phyloP scores from a whole-genome alignment of 2,113 vertebrate species.

The Chelonoidis abingdonii region DNA sequence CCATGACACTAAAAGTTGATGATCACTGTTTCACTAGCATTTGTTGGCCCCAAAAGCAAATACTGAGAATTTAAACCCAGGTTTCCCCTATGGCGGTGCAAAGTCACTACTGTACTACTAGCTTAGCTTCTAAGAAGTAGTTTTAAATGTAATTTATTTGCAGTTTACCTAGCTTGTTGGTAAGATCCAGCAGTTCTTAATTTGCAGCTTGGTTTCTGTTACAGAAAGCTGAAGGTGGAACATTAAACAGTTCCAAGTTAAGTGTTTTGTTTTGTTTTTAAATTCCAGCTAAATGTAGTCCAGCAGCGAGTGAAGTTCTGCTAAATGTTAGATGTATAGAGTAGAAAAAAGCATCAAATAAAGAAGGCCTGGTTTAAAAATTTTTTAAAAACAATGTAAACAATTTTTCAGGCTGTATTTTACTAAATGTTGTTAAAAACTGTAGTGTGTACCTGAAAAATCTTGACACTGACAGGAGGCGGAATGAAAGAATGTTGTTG shows the following conservation, averaged over 20 bases:
- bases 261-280: background rate
- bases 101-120: background rate
- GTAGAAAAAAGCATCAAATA: background rate
- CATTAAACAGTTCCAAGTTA: slow-evolving; percentile 13
- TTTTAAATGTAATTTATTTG: background rate
- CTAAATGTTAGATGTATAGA: background rate
- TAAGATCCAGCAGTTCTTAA: background rate
- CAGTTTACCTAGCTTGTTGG: background rate
- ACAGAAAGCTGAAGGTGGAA: background rate
- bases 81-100: background rate
- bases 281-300: background rate
- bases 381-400: background rate
- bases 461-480: background rate
- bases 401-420: background rate
- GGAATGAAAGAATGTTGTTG: background rate
- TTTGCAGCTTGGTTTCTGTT: background rate
- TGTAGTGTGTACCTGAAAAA: background rate
- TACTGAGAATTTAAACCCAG: background rate
- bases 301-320: slow-evolving; percentile 18
- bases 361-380: background rate
- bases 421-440: background rate
- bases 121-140: background rate
- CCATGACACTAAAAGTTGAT: background rate
- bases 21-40: background rate
- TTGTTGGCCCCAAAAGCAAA: background rate